Evolutionary conservation across 2,888 invertebrate species (phyloP).

Genomic region (Leptothorax acervorum): DNA sequence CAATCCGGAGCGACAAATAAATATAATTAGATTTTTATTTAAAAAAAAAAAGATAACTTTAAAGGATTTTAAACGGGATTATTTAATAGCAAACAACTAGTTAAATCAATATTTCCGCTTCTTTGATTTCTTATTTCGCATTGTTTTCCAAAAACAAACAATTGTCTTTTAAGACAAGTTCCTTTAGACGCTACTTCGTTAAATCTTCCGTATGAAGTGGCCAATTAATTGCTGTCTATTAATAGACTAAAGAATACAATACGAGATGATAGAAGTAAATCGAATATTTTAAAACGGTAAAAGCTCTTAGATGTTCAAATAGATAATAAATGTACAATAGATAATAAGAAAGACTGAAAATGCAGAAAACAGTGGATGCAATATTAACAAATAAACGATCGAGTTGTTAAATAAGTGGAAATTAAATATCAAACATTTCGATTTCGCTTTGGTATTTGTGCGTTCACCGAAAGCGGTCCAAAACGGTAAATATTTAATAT

Average conservation of each 20-base stretch:
- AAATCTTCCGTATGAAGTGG: background rate
- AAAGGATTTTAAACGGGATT: background rate
- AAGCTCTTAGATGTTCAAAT: background rate
- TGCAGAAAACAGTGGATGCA: background rate
- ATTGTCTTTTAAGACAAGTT: conserved; percentile 2
- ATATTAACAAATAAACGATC: conserved; percentile 5
- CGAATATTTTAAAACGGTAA: background rate
- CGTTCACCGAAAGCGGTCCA: background rate
- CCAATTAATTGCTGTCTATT: background rate
- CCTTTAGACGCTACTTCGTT: background rate
- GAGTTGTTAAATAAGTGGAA: background rate
- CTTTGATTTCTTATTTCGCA: conserved; percentile 1
- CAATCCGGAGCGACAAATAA: background rate
- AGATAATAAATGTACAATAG: background rate
- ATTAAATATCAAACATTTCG: background rate
- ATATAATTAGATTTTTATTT: background rate
- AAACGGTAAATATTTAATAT: background rate
- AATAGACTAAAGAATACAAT: background rate
- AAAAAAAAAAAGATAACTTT: background rate
- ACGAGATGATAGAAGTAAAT: background rate
- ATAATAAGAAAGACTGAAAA: background rate
- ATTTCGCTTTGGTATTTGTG: background rate
- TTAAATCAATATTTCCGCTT: background rate
- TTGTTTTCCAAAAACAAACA: background rate
- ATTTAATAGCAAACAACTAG: background rate